These are phyloP conservation scores for Kryptolebias ocellatus DNA, from an alignment of 2,797 vertebrate genomes.

Conservation along the genomic window DNA sequence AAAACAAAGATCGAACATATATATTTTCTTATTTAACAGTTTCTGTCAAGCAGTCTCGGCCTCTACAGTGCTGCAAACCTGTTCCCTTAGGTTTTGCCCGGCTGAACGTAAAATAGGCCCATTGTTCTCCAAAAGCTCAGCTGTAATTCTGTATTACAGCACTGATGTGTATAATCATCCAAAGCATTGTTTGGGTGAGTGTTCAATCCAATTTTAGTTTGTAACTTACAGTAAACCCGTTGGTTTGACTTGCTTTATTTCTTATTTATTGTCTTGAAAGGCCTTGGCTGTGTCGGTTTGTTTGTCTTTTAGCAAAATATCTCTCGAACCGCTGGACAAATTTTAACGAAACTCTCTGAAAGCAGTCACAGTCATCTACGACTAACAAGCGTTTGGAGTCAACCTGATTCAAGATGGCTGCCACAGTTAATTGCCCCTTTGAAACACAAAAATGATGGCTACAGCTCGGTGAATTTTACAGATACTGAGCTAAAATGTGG, in stretches of 20 bases:
- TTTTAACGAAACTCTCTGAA: no score
- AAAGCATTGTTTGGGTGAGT: slow-evolving; percentile 60
- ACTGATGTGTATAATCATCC: slow-evolving; percentile 58
- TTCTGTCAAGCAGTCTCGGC: slow-evolving; percentile 36
- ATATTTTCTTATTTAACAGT: not conserved
- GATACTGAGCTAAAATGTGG: no score
- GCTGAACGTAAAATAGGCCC: slow-evolving; percentile 61
- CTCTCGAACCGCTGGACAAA: no score
- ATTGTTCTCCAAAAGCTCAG: slow-evolving; percentile 66
- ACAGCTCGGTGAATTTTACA: no score
- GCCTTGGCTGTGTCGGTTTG: no score
- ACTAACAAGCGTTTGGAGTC: no score
- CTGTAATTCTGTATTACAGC: slow-evolving; percentile 62
- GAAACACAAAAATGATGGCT: no score
- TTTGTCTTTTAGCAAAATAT: no score
- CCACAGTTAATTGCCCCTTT: no score
- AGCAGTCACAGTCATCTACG: no score
- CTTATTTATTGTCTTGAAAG: not conserved
- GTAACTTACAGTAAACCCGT: not conserved
- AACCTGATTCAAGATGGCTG: no score
- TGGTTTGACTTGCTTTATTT: not conserved
- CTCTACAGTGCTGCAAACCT: slow-evolving; percentile 57
- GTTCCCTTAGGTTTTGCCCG: slow-evolving; percentile 61
- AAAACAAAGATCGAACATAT: no score
- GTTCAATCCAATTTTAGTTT: slow-evolving; percentile 29